Evolutionary conservation across 2,888 invertebrate genomes (phyloP).

Genomic region (Volucella bombylans): DNA sequence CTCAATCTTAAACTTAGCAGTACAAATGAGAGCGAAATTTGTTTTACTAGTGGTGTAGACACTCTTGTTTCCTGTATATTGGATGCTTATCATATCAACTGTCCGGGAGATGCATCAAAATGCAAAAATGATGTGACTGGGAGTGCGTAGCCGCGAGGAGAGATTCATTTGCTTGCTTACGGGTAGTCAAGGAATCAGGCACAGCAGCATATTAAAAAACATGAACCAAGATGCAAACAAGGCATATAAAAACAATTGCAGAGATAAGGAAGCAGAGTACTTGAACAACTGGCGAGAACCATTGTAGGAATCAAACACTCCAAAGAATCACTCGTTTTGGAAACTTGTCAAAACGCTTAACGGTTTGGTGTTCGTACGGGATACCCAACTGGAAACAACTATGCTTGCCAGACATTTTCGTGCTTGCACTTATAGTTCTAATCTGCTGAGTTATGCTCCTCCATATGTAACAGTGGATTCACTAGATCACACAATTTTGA

Average conservation of each 20-base stretch:
- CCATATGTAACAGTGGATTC: not conserved
- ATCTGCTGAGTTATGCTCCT: not conserved
- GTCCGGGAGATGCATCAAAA: not conserved
- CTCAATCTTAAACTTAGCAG: not conserved
- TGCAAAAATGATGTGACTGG: not conserved
- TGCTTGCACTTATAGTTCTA: no score
- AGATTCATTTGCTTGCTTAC: no score
- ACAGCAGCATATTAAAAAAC: no score
- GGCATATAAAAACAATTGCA: not conserved
- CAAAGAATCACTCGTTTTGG: not conserved
- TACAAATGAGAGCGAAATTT: no score
- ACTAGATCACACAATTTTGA: not conserved
- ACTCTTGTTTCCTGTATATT: not conserved
- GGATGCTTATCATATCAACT: not conserved
- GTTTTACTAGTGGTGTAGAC: not conserved
- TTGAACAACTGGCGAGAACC: no score
- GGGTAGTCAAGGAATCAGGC: no score
- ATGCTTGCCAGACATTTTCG: no score
- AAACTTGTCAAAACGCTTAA: not conserved
- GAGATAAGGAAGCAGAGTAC: no score
- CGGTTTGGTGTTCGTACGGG: not conserved
- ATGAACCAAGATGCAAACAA: conserved; percentile 3
- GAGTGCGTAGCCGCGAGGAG: no score
- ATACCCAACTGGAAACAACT: not conserved
- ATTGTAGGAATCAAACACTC: not conserved